Percentiles rank a stretch among this genome's conserved stretches.
These are phyloP conservation scores for Ceyx margarethae DNA, from an alignment of 2,113 vertebrate genomes.

Conservation along the genomic window DNA sequence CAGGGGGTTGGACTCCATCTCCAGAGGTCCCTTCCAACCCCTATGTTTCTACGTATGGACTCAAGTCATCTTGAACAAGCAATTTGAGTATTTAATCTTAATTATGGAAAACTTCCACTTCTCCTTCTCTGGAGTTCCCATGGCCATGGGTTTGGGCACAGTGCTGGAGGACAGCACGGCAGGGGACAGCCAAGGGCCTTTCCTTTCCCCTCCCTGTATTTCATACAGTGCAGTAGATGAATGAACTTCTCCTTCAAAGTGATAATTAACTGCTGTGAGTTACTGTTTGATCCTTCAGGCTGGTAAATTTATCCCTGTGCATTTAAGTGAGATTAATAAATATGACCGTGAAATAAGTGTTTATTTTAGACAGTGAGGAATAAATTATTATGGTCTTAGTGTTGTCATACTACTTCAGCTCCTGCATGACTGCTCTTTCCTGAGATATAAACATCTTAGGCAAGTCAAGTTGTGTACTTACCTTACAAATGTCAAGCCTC, in stretches of 20 bases:
- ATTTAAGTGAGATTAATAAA: slow-evolving; percentile 58
- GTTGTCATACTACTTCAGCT: background rate
- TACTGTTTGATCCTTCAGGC: background rate
- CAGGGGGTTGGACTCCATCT: too few species aligned
- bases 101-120: background rate
- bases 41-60: background rate
- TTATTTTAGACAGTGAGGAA: slow-evolving; percentile 1
- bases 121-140: background rate
- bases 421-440: background rate
- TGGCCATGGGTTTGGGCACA: background rate
- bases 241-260: background rate
- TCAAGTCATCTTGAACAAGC: background rate
- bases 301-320: background rate
- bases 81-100: background rate
- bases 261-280: slow-evolving; percentile 13
- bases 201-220: background rate
- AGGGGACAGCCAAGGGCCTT: background rate
- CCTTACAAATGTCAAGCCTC: slow-evolving; percentile 22
- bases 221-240: rapidly evolving
- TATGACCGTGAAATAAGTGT: background rate
- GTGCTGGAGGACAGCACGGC: background rate
- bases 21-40: too few species aligned
- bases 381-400: background rate
- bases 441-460: background rate
- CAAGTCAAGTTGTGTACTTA: slow-evolving; percentile 3